A percentile compares a stretch with the other conserved stretches of the same genome.
phyloP scores from a whole-genome alignment of 1,140 invertebrate species.

The Anastrepha obliqua region DNA sequence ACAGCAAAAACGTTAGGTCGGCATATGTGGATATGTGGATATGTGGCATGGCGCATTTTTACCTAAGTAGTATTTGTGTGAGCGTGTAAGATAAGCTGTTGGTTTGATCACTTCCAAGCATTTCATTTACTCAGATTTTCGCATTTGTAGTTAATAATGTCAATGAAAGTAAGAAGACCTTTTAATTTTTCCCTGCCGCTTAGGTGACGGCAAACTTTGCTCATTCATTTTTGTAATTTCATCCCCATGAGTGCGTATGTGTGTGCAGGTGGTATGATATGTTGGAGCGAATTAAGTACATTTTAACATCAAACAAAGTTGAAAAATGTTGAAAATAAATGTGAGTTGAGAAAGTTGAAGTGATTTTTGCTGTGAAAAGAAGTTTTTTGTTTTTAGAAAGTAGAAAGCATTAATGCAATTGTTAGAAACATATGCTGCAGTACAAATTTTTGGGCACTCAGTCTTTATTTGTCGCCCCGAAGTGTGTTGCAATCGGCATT shows the following conservation, averaged over 20 bases:
- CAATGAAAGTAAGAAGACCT: not conserved
- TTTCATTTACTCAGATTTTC: constrained; percentile 30
- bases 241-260: no score
- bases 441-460: not conserved
- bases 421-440: not conserved
- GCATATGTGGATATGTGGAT: not conserved
- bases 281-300: not conserved
- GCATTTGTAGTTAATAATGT: not conserved
- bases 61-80: not conserved
- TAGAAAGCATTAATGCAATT: not conserved
- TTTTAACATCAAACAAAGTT: not conserved
- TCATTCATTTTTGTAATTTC: no score
- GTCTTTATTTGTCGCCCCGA: not conserved
- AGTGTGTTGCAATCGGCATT: not conserved
- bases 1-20: not conserved
- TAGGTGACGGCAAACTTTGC: no score
- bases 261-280: not conserved
- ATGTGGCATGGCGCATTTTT: not conserved
- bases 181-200: not conserved
- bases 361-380: not conserved
- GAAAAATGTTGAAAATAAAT: constrained; percentile 12
- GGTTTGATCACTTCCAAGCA: not conserved
- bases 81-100: not conserved
- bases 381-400: not conserved
- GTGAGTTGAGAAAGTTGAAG: not conserved